Percentiles rank a stretch among this genome's conserved stretches.
phyloP scores from a whole-genome alignment of 2,888 invertebrate species.

The Drosophila anceps region DNA sequence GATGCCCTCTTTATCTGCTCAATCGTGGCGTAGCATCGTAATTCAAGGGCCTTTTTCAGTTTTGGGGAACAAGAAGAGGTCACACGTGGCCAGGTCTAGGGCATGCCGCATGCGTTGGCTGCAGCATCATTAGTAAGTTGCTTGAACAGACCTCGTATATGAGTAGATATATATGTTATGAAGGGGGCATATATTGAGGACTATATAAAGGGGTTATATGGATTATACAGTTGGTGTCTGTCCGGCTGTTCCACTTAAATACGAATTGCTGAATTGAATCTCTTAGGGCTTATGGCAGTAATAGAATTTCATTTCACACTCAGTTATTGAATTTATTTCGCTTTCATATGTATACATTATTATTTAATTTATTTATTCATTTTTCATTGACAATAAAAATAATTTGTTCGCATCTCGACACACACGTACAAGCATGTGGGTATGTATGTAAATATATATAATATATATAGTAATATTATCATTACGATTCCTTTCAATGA shows the following conservation, averaged over 20 bases:
- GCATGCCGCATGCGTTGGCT: background rate
- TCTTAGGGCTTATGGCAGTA: background rate
- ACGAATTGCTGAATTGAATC: no score
- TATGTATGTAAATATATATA: constrained; percentile 20
- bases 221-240: no score
- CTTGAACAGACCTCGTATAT: no score
- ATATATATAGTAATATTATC: constrained; percentile 20
- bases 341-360: constrained; percentile 49
- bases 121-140: background rate
- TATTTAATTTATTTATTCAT: constrained; percentile 18
- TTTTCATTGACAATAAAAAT: constrained; percentile 70
- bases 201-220: no score
- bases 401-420: constrained; percentile 44
- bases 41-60: background rate
- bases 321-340: constrained; percentile 69
- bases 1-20: background rate
- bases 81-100: background rate
- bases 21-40: background rate
- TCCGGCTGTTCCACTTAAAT: no score
- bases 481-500: constrained; percentile 29
- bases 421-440: constrained; percentile 1
- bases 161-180: no score
- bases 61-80: background rate
- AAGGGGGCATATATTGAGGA: no score
- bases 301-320: constrained; percentile 33